Evolutionary conservation across 1,140 invertebrate genomes (phyloP).

Genomic region (Procambarus virginalis): DNA sequence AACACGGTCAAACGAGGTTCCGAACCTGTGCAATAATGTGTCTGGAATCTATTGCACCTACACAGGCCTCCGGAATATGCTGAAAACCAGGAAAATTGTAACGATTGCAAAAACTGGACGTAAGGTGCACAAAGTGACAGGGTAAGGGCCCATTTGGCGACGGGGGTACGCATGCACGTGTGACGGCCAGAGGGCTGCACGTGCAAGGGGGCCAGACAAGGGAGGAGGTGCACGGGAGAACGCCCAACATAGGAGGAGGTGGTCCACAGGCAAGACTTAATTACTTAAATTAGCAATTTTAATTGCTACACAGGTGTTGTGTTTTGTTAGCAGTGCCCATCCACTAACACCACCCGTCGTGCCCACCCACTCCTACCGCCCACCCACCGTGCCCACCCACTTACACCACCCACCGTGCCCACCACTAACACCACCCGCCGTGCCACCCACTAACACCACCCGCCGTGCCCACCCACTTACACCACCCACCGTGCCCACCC

Average conservation of each 20-base stretch:
- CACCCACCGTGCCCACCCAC: background rate
- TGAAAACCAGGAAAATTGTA: background rate
- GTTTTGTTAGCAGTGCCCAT: too few relatives aligned
- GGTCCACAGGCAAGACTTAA: background rate
- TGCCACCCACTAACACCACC: background rate
- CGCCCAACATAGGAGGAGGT: background rate
- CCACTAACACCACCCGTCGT: too few relatives aligned
- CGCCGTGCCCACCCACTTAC: background rate
- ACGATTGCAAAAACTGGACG: background rate
- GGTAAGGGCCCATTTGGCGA: background rate
- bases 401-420: too few relatives aligned
- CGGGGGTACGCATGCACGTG: too few relatives aligned
- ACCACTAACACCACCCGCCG: too few relatives aligned
- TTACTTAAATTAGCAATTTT: too few relatives aligned
- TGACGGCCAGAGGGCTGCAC: background rate
- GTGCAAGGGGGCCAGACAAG: background rate
- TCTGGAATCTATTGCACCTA: too few relatives aligned
- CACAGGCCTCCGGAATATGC: background rate
- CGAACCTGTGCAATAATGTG: too few relatives aligned
- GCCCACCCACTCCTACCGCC: background rate
- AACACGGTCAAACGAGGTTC: too few relatives aligned
- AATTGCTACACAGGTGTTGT: too few relatives aligned
- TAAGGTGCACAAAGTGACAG: background rate
- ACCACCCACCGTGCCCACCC: too few relatives aligned
- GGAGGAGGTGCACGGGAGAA: background rate